phyloP scores from a whole-genome alignment of 2,113 vertebrate species.

The Alethe diademata region DNA sequence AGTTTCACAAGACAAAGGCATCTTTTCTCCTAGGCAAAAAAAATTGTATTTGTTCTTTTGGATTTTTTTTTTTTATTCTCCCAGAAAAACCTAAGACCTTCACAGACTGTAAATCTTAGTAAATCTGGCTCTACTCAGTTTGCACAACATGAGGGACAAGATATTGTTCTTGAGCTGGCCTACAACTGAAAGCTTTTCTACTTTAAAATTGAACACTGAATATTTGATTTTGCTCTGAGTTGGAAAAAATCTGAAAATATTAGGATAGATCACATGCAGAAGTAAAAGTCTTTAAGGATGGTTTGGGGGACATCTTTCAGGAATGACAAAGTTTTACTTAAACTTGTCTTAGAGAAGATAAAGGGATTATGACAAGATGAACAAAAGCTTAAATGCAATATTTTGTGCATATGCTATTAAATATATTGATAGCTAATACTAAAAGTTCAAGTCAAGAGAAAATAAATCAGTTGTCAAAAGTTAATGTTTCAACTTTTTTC shows the following conservation, averaged over 20 bases:
- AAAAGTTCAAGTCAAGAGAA: background rate
- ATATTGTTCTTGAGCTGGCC: background rate
- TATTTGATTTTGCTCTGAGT: background rate
- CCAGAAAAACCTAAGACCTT: background rate
- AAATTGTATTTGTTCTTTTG: background rate
- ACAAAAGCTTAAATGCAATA: background rate
- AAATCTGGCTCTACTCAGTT: background rate
- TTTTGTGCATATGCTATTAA: background rate
- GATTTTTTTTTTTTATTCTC: fast-evolving
- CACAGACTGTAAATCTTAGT: background rate
- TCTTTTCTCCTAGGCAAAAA: background rate
- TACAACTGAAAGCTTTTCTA: background rate
- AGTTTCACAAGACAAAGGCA: background rate
- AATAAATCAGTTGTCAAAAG: background rate
- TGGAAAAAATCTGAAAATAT: background rate
- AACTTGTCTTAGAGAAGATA: background rate
- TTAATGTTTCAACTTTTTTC: background rate
- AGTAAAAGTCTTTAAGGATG: background rate
- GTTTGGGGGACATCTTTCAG: background rate
- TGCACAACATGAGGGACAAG: background rate
- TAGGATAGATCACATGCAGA: background rate
- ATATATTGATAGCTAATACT: background rate
- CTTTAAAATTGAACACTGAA: background rate
- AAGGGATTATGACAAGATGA: background rate
- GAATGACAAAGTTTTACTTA: background rate